Evolutionary conservation across 2,888 invertebrate genomes (phyloP).

Genomic region (Netelia virgata): DNA sequence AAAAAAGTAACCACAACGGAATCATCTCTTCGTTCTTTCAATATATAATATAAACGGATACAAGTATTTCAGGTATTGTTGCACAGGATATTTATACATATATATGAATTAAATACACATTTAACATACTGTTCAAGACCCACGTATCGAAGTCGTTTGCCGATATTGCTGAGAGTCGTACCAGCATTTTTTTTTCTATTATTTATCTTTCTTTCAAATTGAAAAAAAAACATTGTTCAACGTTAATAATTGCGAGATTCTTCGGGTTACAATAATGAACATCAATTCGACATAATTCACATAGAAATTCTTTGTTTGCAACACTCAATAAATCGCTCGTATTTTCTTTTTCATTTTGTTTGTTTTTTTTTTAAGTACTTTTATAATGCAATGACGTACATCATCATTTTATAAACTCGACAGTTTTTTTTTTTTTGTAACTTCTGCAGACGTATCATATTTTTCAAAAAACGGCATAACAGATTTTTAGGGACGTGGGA

Average conservation of each 20-base stretch:
- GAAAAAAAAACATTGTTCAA: background rate
- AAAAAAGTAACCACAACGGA: background rate
- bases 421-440: conserved; percentile 16
- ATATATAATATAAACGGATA: conserved; percentile 66
- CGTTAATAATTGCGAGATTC: conserved; percentile 2
- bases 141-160: conserved; percentile 38
- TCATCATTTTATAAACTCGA: conserved; percentile 34
- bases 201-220: conserved; percentile 18
- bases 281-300: conserved; percentile 58
- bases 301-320: conserved; percentile 54
- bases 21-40: conserved; percentile 40
- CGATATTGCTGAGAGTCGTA: conserved; percentile 26
- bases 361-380: background rate
- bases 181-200: conserved; percentile 4
- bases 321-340: conserved; percentile 54
- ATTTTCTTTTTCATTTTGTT: conserved; percentile 12
- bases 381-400: conserved; percentile 17
- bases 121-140: conserved; percentile 52
- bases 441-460: conserved; percentile 3
- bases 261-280: conserved; percentile 44
- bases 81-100: conserved; percentile 55
- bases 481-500: background rate
- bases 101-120: conserved; percentile 59
- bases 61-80: conserved; percentile 62
- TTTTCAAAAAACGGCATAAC: background rate